Percentiles rank a stretch among this genome's conserved stretches.
Evolutionary conservation across 1,140 invertebrate genomes (phyloP).

Genomic region (Pseudomyrmex dendroicus): DNA sequence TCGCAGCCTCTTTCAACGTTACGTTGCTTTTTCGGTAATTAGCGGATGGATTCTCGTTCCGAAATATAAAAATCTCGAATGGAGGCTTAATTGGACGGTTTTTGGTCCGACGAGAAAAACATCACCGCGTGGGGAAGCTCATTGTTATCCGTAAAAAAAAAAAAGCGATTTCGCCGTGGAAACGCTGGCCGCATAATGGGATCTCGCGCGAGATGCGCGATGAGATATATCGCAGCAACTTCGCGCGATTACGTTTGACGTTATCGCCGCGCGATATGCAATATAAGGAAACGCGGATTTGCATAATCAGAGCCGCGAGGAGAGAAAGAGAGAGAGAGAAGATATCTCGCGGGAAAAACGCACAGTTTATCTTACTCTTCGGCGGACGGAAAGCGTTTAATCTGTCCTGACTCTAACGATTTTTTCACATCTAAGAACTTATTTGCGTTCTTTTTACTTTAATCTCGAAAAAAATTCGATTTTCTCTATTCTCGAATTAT

Average conservation of each 20-base stretch:
- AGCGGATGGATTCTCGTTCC: neutral
- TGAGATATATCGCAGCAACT: constrained; percentile 15
- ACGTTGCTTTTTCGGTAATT: constrained; percentile 16
- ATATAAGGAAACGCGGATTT: constrained; percentile 33
- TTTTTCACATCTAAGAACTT: neutral
- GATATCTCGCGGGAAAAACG: neutral
- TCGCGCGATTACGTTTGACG: constrained; percentile 30
- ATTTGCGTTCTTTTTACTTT: neutral
- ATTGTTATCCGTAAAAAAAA: neutral
- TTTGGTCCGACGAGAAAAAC: neutral
- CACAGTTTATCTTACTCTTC: neutral
- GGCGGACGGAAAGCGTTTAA: neutral
- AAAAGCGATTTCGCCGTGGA: neutral
- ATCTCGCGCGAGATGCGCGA: neutral
- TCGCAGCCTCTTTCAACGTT: neutral
- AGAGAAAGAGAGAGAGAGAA: no score
- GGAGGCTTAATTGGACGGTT: neutral
- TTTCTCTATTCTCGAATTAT: neutral
- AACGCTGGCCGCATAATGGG: neutral
- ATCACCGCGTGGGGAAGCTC: neutral
- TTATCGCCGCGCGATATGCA: constrained; percentile 18
- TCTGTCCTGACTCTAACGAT: constrained; percentile 1
- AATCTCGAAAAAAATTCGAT: neutral
- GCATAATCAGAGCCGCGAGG: constrained; percentile 36
- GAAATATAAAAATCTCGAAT: neutral